Base-by-base conservation (phyloP, 2,113 vertebrate genomes). In the Eulacestoma nigropectus region DNA sequence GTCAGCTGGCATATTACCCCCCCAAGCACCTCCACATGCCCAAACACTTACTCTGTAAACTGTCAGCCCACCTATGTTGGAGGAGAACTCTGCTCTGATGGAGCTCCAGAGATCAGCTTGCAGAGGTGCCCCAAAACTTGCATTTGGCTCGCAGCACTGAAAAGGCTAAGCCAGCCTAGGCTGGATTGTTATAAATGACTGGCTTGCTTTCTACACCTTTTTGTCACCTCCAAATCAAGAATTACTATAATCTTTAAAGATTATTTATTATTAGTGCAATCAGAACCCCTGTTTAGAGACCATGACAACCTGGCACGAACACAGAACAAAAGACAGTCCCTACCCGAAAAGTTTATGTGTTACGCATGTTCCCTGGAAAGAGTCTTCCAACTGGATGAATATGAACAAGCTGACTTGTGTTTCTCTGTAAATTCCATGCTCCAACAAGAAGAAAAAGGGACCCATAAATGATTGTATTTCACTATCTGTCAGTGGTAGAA, bases 41-140 rank as follows among this genome's bases (percentile, higher is more conserved):
- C 93, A 87, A 93, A 91, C 91, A 91, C 90, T 73, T 75, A 91
- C 80, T 95, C 80, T 87, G 60, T 92, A 81, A 95, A 70, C 80
- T 95, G 95, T 84, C 86, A 68, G 93, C 91, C 89, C 95, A 96
- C 91, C 96, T 92, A 86, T 81, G 76, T 49, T 1, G 10, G 50
- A 93, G 86, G 83, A 96, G 88, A 95, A 47, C 72, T 30, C 73
- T 55, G 46, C 63, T 90, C 80, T 52, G 89, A 67, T 52, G 60
- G 63, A 92, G 68, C 80, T 95, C 86, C 68, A 84, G 76, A 86
- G 92, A 83, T 63, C 13, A 0, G 25, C 76, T 96, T 93, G 70
- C 76, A 89, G 92, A 81, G 50, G 64, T 89, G 73, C 68, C 80
- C 72, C 68, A 52, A 67, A 52, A 44, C 64, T 95, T 83, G 78